Conservation (phyloP, 2,888 invertebrate species). For the Eupithecia insigniata region DNA sequence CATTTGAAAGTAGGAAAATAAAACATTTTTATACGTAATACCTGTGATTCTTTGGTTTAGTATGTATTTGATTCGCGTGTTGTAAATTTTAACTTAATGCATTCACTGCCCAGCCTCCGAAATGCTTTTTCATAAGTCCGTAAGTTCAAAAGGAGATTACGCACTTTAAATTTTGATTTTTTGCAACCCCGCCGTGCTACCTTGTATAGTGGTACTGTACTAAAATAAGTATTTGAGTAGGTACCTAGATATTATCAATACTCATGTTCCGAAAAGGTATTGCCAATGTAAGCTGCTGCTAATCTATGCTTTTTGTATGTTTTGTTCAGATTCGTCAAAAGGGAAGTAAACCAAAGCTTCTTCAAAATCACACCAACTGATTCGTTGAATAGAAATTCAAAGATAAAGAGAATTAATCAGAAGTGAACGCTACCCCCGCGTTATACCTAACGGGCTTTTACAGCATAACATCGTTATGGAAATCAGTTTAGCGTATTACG, state of each 20-base stretch:
- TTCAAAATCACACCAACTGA: background rate
- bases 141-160: background rate
- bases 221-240: too few relatives aligned
- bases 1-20: background rate
- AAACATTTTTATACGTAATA: background rate
- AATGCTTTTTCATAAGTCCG: background rate
- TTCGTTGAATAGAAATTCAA: background rate
- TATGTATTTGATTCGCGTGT: background rate
- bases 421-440: conserved; percentile 11
- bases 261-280: too few relatives aligned
- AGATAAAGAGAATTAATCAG: background rate
- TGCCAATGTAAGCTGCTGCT: too few relatives aligned
- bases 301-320: background rate
- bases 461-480: conserved; percentile 29
- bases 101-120: background rate
- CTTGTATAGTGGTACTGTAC: too few relatives aligned
- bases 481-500: conserved; percentile 32
- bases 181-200: too few relatives aligned
- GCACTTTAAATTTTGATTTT: too few relatives aligned
- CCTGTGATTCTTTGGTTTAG: background rate
- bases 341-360: background rate
- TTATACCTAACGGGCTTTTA: conserved; percentile 30
- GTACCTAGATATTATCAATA: too few relatives aligned
- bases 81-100: background rate
- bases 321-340: background rate